Percentiles rank a stretch among this genome's conserved stretches.
phyloP scores from a whole-genome alignment of 2,888 invertebrate genomes.

The Thecocarcelia acutangulata region DNA sequence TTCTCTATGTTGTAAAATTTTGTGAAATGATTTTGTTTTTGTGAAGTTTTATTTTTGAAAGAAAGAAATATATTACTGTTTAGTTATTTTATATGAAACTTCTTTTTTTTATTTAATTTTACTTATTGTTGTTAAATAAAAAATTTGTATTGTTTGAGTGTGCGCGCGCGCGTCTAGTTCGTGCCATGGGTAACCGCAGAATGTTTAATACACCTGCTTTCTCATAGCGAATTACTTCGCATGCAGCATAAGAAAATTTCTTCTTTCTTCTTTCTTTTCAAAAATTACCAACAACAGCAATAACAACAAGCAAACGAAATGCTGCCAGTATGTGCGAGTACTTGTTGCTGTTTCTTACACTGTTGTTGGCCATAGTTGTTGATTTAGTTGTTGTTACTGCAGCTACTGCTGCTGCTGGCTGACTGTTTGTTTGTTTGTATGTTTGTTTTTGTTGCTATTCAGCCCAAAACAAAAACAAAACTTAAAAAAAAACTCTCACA shows the following conservation, averaged over 20 bases:
- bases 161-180: slow-evolving; percentile 80
- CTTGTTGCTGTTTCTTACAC: slow-evolving; percentile 47
- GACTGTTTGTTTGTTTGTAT: too few relatives aligned
- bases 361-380: slow-evolving; percentile 35
- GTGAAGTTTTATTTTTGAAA: slow-evolving; percentile 39
- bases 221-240: slow-evolving; percentile 82
- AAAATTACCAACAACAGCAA: slow-evolving; percentile 31
- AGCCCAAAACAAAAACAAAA: slow-evolving; percentile 18
- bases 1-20: neutral
- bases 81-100: slow-evolving; percentile 16
- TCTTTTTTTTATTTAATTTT: slow-evolving; percentile 56
- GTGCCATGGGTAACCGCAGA: slow-evolving; percentile 82
- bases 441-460: too few relatives aligned
- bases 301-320: neutral
- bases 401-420: slow-evolving; percentile 56
- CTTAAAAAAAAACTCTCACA: slow-evolving; percentile 26
- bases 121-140: slow-evolving; percentile 31
- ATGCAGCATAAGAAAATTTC: slow-evolving; percentile 78
- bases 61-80: slow-evolving; percentile 33
- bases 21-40: neutral
- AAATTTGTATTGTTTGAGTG: slow-evolving; percentile 43
- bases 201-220: slow-evolving; percentile 82
- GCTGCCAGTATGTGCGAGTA: slow-evolving; percentile 31
- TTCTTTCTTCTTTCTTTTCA: slow-evolving; percentile 74
- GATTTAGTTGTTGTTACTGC: slow-evolving; percentile 40